phyloP scores from a whole-genome alignment of 2,797 vertebrate genomes.

The Ibycter americanus region DNA sequence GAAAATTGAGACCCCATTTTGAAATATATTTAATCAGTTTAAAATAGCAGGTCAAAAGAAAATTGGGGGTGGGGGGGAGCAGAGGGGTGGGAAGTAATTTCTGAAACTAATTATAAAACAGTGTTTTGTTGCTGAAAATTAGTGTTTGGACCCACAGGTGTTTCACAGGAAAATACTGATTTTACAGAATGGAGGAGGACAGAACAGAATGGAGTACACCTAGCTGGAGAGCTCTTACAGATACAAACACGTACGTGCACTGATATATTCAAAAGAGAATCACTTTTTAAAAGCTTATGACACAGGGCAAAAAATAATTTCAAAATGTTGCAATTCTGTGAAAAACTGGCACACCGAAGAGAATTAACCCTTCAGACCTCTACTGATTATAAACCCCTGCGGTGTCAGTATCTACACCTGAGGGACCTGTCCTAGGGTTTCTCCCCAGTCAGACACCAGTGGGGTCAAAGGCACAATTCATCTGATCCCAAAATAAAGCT shows the following conservation, averaged over 20 bases:
- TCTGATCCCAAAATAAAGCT: neutral
- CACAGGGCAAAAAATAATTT: neutral
- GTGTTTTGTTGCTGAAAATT: neutral
- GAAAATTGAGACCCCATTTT: neutral
- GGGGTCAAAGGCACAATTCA: neutral
- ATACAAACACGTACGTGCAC: accelerated
- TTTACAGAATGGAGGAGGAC: neutral
- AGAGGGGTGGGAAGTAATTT: no score
- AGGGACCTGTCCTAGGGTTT: neutral
- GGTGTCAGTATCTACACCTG: neutral
- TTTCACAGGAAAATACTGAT: neutral
- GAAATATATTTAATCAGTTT: neutral
- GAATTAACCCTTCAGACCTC: neutral
- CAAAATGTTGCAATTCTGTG: neutral
- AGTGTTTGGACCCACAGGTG: neutral
- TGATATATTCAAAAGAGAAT: neutral
- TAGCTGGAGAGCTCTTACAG: neutral
- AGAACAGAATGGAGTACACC: neutral
- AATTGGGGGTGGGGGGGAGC: neutral
- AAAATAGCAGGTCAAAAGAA: neutral
- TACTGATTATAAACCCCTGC: neutral
- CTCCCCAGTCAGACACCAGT: neutral
- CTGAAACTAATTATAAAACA: neutral
- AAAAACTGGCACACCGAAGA: neutral
- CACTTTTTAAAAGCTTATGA: neutral